Evolutionary conservation across 2,113 vertebrate species (phyloP).

Genomic region (Hemicordylus capensis): DNA sequence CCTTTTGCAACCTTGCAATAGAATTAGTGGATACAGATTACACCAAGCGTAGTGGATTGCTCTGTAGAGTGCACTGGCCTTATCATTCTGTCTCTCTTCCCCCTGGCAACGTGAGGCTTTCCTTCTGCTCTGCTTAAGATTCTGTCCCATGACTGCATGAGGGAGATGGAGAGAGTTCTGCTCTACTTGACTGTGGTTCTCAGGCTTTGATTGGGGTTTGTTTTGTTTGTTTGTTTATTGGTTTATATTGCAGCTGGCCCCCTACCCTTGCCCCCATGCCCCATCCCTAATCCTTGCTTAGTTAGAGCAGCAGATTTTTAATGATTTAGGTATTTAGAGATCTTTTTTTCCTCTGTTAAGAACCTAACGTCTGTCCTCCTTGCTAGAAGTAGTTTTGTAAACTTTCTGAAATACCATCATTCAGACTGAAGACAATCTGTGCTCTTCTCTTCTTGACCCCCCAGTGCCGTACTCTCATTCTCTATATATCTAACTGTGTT

Average conservation of each 20-base stretch:
- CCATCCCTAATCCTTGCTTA: neutral
- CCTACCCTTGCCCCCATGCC: no score
- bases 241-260: no score
- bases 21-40: no score
- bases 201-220: constrained; percentile 10
- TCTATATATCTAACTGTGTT: neutral
- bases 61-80: neutral
- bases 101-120: neutral
- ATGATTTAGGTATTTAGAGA: neutral
- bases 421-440: no score
- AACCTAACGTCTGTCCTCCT: neutral
- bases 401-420: neutral
- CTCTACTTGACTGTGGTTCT: neutral
- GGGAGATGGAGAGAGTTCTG: neutral
- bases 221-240: no score
- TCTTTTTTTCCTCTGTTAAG: neutral
- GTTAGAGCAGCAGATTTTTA: neutral
- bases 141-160: neutral
- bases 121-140: constrained; percentile 1
- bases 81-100: neutral
- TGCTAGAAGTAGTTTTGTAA: neutral
- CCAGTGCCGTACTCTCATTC: neutral
- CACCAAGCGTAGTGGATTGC: neutral
- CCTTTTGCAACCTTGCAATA: neutral
- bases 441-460: neutral